These are phyloP conservation scores for Harlomillsia oculata DNA, from an alignment of 1,140 invertebrate species.

Conservation along the genomic window DNA sequence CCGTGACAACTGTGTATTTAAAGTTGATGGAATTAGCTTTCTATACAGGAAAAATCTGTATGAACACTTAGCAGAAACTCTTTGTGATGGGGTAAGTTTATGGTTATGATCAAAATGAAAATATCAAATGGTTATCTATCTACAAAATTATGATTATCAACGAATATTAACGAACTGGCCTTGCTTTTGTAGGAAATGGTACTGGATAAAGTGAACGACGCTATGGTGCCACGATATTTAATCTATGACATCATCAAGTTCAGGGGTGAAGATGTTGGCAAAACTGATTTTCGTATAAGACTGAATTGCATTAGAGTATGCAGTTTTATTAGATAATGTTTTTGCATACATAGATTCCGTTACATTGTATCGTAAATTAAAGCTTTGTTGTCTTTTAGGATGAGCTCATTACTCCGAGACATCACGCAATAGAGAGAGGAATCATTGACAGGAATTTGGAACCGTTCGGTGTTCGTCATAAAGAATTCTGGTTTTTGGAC, in stretches of 20 bases:
- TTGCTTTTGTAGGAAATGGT: conserved; percentile 73
- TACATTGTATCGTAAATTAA: background rate
- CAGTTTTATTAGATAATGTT: background rate
- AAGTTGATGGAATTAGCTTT: conserved; percentile 71
- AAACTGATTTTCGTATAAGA: conserved; percentile 60
- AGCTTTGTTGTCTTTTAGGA: conserved; percentile 37
- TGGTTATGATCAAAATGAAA: too few relatives aligned
- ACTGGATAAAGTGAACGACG: conserved; percentile 67
- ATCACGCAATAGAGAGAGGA: conserved; percentile 63
- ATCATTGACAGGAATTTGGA: conserved; percentile 64
- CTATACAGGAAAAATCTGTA: conserved; percentile 59
- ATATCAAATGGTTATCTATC: conserved; percentile 13
- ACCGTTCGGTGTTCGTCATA: conserved; percentile 75
- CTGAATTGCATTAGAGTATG: conserved; percentile 60
- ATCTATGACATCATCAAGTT: conserved; percentile 91
- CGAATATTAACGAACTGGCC: conserved; percentile 3
- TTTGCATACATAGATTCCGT: conserved; percentile 17
- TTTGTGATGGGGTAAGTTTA: conserved; percentile 78
- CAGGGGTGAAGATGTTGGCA: conserved; percentile 66
- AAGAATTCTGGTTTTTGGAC: conserved; percentile 82
- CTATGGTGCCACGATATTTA: conserved; percentile 73
- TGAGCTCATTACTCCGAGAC: conserved; percentile 58
- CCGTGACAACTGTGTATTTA: conserved; percentile 88
- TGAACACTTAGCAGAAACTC: conserved; percentile 65
- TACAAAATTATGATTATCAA: conserved; percentile 18